phyloP scores from a whole-genome alignment of 2,797 vertebrate species.

The Distichodus sexfasciatus region DNA sequence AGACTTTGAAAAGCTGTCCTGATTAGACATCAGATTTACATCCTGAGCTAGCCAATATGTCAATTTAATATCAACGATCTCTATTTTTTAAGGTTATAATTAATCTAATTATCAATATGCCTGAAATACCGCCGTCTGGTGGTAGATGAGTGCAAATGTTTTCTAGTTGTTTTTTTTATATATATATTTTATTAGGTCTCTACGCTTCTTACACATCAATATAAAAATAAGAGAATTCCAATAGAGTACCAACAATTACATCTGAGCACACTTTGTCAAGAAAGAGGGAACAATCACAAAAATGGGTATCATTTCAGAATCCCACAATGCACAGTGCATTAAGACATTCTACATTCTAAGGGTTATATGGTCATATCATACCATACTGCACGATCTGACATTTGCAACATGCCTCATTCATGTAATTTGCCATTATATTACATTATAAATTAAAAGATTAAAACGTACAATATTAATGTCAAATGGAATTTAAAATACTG shows the following conservation, averaged over 20 bases:
- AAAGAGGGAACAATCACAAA: background rate
- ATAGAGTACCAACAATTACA: background rate
- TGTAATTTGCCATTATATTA: background rate
- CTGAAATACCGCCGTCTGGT: too few relatives aligned
- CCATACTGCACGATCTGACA: conserved; percentile 1
- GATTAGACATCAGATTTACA: too few relatives aligned
- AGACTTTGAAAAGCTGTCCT: too few relatives aligned
- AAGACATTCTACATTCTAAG: conserved; percentile 23
- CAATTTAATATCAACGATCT: too few relatives aligned
- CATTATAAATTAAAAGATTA: conserved; percentile 1
- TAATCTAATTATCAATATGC: too few relatives aligned
- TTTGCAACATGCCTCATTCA: conserved; percentile 28
- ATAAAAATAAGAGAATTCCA: conserved; percentile 36
- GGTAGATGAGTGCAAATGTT: too few relatives aligned
- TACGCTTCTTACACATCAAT: conserved; percentile 20
- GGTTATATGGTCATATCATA: conserved; percentile 14
- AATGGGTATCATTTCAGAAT: background rate
- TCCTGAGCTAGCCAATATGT: too few relatives aligned
- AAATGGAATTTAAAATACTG: too few relatives aligned
- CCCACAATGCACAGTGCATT: conserved; percentile 17
- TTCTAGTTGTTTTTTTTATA: background rate
- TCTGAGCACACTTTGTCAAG: background rate
- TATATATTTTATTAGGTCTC: conserved; percentile 22
- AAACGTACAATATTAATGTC: background rate
- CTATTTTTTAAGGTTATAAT: too few relatives aligned